Percentiles rank a stretch among this genome's conserved stretches.
phyloP scores from a whole-genome alignment of 2,113 vertebrate species.

The Pheucticus melanocephalus region DNA sequence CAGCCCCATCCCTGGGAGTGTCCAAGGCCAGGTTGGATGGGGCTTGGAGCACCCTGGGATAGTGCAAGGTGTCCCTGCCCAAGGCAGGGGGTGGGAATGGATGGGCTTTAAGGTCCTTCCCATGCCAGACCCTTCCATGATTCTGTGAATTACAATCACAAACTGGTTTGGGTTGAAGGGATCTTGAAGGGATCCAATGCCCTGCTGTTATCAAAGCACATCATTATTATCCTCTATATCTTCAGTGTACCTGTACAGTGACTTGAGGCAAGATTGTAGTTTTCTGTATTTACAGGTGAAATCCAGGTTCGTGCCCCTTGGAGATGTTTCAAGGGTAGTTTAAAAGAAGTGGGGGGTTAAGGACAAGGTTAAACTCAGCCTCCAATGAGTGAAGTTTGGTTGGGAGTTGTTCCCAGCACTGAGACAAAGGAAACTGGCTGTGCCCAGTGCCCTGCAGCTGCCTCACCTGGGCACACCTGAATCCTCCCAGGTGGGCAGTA shows the following conservation, averaged over 20 bases:
- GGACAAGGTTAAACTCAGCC: background rate
- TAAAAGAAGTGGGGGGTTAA: background rate
- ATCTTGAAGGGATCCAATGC: background rate
- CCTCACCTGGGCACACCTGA: background rate
- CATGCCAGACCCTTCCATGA: background rate
- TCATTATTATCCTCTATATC: background rate
- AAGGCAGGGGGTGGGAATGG: too few relatives aligned
- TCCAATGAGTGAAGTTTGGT: background rate
- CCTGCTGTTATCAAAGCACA: background rate
- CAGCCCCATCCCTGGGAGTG: background rate
- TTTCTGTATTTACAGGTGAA: background rate
- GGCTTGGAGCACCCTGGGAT: fast-evolving
- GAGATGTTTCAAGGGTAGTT: background rate
- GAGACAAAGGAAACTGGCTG: background rate
- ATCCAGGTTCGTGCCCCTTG: background rate
- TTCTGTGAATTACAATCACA: background rate
- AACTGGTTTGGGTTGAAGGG: background rate
- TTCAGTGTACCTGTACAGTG: background rate
- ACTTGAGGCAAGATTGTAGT: background rate
- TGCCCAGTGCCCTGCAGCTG: background rate
- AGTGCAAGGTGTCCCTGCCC: background rate
- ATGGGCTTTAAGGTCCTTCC: background rate
- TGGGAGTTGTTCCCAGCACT: background rate
- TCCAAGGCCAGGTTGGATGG: fast-evolving
- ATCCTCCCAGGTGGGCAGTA: background rate